phyloP scores from a whole-genome alignment of 2,888 invertebrate genomes.

The Ctena decussata region DNA sequence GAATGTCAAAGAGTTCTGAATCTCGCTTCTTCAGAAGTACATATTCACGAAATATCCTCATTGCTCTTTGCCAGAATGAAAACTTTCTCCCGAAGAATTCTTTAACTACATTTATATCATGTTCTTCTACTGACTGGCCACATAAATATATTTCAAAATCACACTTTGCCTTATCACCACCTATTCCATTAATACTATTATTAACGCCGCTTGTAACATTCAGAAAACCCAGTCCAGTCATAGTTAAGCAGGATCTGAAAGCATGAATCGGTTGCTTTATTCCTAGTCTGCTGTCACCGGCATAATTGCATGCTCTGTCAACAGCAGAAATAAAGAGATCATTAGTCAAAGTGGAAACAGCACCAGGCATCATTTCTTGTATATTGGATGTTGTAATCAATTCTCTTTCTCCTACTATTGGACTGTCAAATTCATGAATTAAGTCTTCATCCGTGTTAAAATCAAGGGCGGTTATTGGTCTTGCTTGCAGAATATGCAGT shows the following conservation, averaged over 20 bases:
- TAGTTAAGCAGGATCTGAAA: not conserved
- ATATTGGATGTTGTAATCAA: constrained; percentile 18
- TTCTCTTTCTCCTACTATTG: not conserved
- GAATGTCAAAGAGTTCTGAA: not conserved
- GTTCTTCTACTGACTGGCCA: not conserved
- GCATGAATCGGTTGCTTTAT: not conserved
- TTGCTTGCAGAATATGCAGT: constrained; percentile 16
- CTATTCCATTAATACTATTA: not conserved
- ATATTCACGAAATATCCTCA: not conserved
- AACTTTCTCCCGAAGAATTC: not conserved
- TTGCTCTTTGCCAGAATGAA: not conserved
- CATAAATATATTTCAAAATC: not conserved
- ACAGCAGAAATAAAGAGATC: not conserved
- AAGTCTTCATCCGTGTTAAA: constrained; percentile 18
- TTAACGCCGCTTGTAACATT: not conserved
- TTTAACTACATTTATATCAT: not conserved
- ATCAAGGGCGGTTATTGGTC: constrained; percentile 13
- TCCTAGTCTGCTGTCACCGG: not conserved
- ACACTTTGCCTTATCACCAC: not conserved
- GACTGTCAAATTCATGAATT: constrained; percentile 32
- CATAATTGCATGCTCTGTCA: not conserved
- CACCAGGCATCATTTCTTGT: constrained; percentile 30
- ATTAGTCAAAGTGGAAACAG: constrained; percentile 7
- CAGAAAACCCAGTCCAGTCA: not conserved
- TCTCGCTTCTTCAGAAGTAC: not conserved